Evolutionary conservation across 2,113 vertebrate species (phyloP).

Genomic region (Hemicordylus capensis): DNA sequence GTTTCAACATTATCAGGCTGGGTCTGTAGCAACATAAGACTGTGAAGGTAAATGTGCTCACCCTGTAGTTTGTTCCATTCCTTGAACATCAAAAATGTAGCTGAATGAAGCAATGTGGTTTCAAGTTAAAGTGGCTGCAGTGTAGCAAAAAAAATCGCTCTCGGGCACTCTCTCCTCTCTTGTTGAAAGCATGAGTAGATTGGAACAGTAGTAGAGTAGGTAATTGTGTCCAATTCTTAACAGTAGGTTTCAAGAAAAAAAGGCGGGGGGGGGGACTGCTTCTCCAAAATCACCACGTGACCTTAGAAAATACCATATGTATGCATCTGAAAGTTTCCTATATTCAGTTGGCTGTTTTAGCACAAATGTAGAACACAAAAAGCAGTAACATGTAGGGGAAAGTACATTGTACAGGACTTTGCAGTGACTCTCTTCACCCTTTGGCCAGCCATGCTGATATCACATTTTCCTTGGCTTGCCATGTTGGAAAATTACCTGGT

Average conservation of each 20-base stretch:
- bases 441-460: not conserved
- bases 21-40: not conserved
- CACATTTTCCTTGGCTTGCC: not conserved
- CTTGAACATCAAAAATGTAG: not conserved
- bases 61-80: not conserved
- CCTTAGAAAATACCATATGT: not conserved
- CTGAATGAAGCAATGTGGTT: not conserved
- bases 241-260: not conserved
- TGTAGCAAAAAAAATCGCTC: not conserved
- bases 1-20: not conserved
- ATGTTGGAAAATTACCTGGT: not conserved
- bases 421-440: not conserved
- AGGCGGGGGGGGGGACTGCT: too few relatives aligned
- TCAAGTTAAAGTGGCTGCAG: not conserved
- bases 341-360: not conserved
- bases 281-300: not conserved
- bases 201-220: not conserved
- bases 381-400: too few relatives aligned
- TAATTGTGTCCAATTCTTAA: not conserved
- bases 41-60: not conserved
- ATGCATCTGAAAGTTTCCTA: not conserved
- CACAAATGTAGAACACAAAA: not conserved
- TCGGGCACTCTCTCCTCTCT: not conserved
- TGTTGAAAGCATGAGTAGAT: not conserved
- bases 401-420: not conserved